A percentile compares a stretch with the other conserved stretches of the same genome.
phyloP scores from a whole-genome alignment of 1,140 invertebrate genomes.

The Dinoponera quadriceps region DNA sequence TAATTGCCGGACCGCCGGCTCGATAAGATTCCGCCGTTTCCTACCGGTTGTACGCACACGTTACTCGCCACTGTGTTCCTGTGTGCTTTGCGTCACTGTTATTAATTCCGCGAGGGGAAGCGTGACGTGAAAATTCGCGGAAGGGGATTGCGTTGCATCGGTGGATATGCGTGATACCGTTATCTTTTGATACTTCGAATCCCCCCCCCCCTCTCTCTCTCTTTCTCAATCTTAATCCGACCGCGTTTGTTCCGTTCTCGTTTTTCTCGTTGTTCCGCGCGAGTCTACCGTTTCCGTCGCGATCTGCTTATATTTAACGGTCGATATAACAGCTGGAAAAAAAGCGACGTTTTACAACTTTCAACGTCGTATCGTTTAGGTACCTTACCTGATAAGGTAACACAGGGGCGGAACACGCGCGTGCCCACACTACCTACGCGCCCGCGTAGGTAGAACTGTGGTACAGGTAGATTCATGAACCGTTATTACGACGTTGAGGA shows the following conservation, averaged over 20 bases:
- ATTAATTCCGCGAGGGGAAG: not conserved
- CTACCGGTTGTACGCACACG: not conserved
- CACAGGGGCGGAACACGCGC: conserved; percentile 57
- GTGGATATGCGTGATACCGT: too few relatives aligned
- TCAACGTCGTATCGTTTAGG: conserved; percentile 12
- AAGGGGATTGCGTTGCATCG: too few relatives aligned
- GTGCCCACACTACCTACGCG: conserved; percentile 54
- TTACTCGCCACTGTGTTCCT: not conserved
- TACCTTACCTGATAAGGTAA: conserved; percentile 47
- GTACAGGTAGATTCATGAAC: conserved; percentile 57
- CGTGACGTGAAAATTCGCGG: too few relatives aligned
- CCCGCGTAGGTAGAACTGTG: conserved; percentile 53
- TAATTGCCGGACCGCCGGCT: conserved; percentile 6
- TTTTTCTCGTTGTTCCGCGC: not conserved
- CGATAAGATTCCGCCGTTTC: conserved; percentile 18
- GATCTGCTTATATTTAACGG: not conserved
- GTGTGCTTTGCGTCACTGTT: not conserved
- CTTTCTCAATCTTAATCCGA: too few relatives aligned
- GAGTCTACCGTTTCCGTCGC: not conserved
- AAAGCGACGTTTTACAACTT: conserved; percentile 31
- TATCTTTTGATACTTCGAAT: too few relatives aligned
- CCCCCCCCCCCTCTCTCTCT: too few relatives aligned
- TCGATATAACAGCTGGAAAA: not conserved
- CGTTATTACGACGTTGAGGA: conserved; percentile 42
- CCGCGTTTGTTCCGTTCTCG: not conserved